phyloP scores from a whole-genome alignment of 2,888 invertebrate genomes.

The Isotomurus palustris region DNA sequence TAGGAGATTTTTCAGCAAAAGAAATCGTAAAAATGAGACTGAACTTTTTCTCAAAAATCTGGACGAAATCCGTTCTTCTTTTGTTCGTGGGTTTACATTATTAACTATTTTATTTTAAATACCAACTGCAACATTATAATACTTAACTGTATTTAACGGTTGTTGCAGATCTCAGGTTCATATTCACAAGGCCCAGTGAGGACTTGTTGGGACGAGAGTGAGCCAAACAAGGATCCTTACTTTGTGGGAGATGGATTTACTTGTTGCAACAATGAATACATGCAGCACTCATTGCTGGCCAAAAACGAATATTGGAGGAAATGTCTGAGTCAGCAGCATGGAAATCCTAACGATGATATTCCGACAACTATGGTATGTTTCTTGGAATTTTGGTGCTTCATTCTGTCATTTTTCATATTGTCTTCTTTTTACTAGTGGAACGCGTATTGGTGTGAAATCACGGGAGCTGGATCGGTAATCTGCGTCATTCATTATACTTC shows the following conservation, averaged over 20 bases:
- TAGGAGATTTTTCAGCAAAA: too few relatives aligned
- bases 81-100: too few relatives aligned
- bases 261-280: constrained; percentile 8
- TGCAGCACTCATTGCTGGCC: constrained; percentile 3
- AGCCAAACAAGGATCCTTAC: neutral
- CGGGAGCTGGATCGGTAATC: neutral
- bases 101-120: too few relatives aligned
- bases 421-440: constrained; percentile 4
- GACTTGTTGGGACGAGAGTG: neutral
- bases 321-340: neutral
- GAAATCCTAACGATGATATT: neutral
- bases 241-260: constrained; percentile 11
- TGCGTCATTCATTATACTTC: neutral
- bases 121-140: too few relatives aligned
- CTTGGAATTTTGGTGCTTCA: neutral
- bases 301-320: constrained; percentile 7
- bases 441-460: constrained; percentile 1
- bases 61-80: too few relatives aligned
- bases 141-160: too few relatives aligned
- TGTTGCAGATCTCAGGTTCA: neutral
- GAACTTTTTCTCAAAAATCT: too few relatives aligned
- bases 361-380: constrained; percentile 5
- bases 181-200: neutral
- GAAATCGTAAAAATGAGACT: too few relatives aligned
- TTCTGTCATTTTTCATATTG: neutral